These are phyloP conservation scores for Ploceus nigricollis DNA, from an alignment of 2,113 vertebrate species.

Conservation along the genomic window DNA sequence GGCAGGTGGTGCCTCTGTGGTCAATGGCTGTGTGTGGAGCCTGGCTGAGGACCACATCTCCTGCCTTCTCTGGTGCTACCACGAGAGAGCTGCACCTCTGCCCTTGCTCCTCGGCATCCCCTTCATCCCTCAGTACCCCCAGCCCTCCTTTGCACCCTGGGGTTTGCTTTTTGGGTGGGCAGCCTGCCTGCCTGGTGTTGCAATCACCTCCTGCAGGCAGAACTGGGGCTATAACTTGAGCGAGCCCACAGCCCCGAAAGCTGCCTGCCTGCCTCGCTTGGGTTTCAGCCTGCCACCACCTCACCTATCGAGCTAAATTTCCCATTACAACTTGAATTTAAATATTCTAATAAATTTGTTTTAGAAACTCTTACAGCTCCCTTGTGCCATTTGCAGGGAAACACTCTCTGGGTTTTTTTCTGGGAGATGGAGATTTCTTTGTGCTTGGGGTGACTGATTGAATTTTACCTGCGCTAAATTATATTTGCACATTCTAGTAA, in stretches of 20 bases:
- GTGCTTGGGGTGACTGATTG: slow-evolving; percentile 86
- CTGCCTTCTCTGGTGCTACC: background rate
- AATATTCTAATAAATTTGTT: slow-evolving; percentile 64
- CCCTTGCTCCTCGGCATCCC: rapidly evolving
- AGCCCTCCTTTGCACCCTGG: background rate
- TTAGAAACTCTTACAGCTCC: slow-evolving; percentile 61
- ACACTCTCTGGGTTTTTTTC: slow-evolving; percentile 58
- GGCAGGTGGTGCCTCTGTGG: rapidly evolving
- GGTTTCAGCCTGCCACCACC: background rate
- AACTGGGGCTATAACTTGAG: background rate
- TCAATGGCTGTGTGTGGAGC: background rate
- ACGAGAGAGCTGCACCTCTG: background rate
- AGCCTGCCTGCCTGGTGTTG: background rate
- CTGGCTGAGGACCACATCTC: background rate
- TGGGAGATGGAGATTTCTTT: slow-evolving; percentile 80
- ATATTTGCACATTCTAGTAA: slow-evolving; percentile 86
- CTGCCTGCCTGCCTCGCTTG: background rate
- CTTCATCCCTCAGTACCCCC: background rate
- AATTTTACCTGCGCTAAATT: slow-evolving; percentile 86
- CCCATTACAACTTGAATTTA: slow-evolving; percentile 42
- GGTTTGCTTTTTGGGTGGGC: background rate
- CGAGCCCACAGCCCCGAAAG: background rate
- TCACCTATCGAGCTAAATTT: slow-evolving; percentile 33
- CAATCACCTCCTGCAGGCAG: background rate
- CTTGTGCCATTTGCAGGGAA: slow-evolving; percentile 62